Percentiles rank a stretch among this genome's conserved stretches.
Conservation (phyloP, 2,113 vertebrate species). For the Drymodes brunneopygia region DNA sequence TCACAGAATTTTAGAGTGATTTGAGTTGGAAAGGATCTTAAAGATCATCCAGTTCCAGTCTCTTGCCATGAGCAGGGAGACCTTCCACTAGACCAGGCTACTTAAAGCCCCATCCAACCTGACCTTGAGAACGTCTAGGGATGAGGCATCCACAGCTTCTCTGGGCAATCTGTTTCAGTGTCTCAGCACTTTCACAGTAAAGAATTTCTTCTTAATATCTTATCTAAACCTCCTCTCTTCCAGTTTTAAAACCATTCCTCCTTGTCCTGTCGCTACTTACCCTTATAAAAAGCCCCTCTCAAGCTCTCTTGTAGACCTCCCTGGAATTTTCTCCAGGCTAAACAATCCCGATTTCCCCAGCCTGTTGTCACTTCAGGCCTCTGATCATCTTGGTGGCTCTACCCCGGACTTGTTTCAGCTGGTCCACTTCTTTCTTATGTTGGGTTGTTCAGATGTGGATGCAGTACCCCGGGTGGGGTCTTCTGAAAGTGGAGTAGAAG, state of each 20-base stretch:
- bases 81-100: neutral
- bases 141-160: neutral
- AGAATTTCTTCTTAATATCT: neutral
- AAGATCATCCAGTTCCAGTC: neutral
- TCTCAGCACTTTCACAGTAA: neutral
- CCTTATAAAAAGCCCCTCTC: neutral
- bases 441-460: no score
- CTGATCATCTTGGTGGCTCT: neutral
- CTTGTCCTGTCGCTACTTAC: accelerated
- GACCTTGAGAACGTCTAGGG: neutral
- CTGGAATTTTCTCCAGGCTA: neutral
- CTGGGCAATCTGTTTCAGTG: neutral
- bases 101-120: neutral
- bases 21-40: neutral
- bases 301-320: neutral
- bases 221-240: neutral
- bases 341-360: neutral
- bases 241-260: neutral
- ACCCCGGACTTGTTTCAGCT: neutral
- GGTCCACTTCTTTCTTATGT: neutral
- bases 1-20: neutral
- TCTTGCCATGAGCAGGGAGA: neutral
- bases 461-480: neutral
- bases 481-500: neutral
- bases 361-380: neutral